Percentiles rank a stretch among this genome's conserved stretches.
phyloP scores from a whole-genome alignment of 1,140 invertebrate genomes.

The Aphaenogaster ashmeadi region DNA sequence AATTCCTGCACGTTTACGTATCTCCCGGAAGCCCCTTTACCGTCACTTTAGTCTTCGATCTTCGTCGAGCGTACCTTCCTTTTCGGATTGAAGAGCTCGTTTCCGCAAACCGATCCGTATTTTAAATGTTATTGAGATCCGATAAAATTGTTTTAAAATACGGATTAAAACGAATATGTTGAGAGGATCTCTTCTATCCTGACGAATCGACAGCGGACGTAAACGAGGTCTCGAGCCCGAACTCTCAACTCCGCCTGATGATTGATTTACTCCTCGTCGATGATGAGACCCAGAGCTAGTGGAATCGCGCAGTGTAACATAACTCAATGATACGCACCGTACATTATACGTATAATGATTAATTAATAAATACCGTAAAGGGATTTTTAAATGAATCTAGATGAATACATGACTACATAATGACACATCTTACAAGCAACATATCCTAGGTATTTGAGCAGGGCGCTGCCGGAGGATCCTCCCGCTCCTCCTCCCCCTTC shows the following conservation, averaged over 20 bases:
- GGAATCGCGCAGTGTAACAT: slow-evolving; percentile 82
- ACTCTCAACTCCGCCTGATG: slow-evolving; percentile 64
- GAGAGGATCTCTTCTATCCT: slow-evolving; percentile 8
- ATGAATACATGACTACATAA: slow-evolving; percentile 83
- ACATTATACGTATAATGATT: slow-evolving; percentile 80
- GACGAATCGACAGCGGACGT: not conserved
- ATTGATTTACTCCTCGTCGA: slow-evolving; percentile 63
- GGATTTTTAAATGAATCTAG: slow-evolving; percentile 82
- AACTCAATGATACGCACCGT: slow-evolving; percentile 82
- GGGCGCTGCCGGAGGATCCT: slow-evolving; percentile 74
- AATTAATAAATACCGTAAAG: slow-evolving; percentile 79
- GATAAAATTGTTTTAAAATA: not conserved
- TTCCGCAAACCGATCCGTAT: not conserved
- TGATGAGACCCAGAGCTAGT: slow-evolving; percentile 72
- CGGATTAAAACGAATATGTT: not conserved
- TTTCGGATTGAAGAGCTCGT: not conserved
- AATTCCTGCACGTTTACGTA: slow-evolving; percentile 29
- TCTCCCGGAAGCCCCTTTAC: not conserved
- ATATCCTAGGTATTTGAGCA: slow-evolving; percentile 86
- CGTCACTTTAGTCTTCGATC: slow-evolving; percentile 25
- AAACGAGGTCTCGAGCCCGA: slow-evolving; percentile 6
- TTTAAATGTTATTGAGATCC: not conserved
- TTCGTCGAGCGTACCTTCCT: slow-evolving; percentile 17
- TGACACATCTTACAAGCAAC: slow-evolving; percentile 85
- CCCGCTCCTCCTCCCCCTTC: not conserved